A percentile compares a stretch with the other conserved stretches of the same genome.
phyloP scores from a whole-genome alignment of 2,888 invertebrate genomes.

The Eupsilia transversa region DNA sequence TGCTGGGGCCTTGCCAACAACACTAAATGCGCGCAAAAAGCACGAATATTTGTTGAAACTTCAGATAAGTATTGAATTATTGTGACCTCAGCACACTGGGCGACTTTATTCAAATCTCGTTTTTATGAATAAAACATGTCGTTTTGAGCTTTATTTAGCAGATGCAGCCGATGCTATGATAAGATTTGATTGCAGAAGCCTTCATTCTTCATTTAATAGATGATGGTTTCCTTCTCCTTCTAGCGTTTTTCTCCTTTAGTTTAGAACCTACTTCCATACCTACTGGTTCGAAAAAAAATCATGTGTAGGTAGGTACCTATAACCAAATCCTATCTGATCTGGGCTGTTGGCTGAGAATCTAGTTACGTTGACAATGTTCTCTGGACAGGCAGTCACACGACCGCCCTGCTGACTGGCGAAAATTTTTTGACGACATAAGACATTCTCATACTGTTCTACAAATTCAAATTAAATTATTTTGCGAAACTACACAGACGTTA shows the following conservation, averaged over 20 bases:
- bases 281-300: too few species aligned
- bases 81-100: slow-evolving; percentile 40
- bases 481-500: background rate
- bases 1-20: slow-evolving; percentile 68
- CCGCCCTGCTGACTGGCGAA: background rate
- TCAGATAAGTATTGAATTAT: slow-evolving; percentile 56
- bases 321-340: background rate
- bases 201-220: too few species aligned
- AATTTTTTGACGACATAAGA: background rate
- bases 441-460: background rate
- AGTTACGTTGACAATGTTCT: background rate
- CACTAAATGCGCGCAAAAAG: slow-evolving; percentile 62
- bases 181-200: too few species aligned
- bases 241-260: background rate
- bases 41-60: slow-evolving; percentile 61
- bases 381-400: background rate
- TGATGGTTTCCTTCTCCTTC: too few species aligned
- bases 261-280: too few species aligned
- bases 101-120: slow-evolving; percentile 38
- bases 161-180: too few species aligned
- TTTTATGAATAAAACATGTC: slow-evolving; percentile 30
- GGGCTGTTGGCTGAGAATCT: background rate
- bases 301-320: too few species aligned
- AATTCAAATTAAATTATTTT: background rate
- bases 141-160: slow-evolving; percentile 2